Evolutionary conservation across 1,140 invertebrate genomes (phyloP), one percentile per base, ranked within the genome.

Genomic region (Formica selysi): DNA sequence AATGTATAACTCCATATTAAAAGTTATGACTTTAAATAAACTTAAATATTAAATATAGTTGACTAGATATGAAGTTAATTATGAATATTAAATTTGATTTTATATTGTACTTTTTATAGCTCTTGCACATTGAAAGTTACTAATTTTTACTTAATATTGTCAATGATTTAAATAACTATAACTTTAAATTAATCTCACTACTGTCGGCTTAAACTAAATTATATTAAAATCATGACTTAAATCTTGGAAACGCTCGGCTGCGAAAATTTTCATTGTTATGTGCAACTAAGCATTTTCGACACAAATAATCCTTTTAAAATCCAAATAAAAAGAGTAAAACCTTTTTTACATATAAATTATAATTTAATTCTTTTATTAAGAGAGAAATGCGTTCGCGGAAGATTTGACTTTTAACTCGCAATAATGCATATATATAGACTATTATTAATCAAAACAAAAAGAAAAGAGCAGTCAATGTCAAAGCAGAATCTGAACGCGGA

Each of bases 181-280:
- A 13, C 16, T 85, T 85, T 59, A 62, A 84, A 74, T 85, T 87
- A 89, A 87, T 87, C 87, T 89, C 85, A 87, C 80, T 89, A 65
- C 16, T 64, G 32, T 87, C 22, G 29, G 51, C 57, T 85, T 67
- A 87, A 79, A 65, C 6, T 65, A 73, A 87, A 85, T 84, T 71
- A 85, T 19, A 54, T 26, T 44, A 70, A 80, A 80, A 70, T 57
- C 26, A 38, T 78, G 32, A 62, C 7, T 65, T 32, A 65, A 84
- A 41, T 62, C 62, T 38, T 57, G 3, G 11, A 65, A 54, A 61
- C 67, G 51, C 68, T 70, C 61, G 41, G 38, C 5, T 73, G 5
- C 68, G 48, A 74, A 84, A 70, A 80, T 80, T 80, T 59, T 74
- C 65, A 84, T 84, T 65, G 8, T 76, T 22, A 76, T 13, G 61